Evolutionary conservation across 2,113 vertebrate species (phyloP), one percentile per base, ranked within the genome.

Genomic region (Corythoichthys intestinalis): DNA sequence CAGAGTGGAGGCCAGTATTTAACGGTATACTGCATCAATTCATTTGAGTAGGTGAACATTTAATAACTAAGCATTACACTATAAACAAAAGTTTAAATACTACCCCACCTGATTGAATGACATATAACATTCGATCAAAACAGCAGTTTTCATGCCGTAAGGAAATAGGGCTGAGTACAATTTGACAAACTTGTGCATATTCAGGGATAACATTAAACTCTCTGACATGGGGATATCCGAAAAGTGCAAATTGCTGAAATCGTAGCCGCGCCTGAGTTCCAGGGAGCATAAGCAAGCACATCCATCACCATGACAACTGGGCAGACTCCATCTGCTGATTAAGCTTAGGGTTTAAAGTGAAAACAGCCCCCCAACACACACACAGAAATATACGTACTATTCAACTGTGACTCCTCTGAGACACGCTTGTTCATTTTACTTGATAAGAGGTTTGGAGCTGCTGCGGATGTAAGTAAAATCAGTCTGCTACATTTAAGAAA

Each of bases 231-330:
- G 4, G 34, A 12, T 62, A 64, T 54, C 39, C 44, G 41, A 10
- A 14, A 71, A 62, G 39, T 48, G 39, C 28, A 28, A 48, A 64
- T 15, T 20, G 44, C 2, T 64, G 62, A 64, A 48, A 35, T 64
- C 20, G 7, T 64, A 14, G 11, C 13, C 20, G 20, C 20, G 20
- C 20, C 20, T 28, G 20, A 15, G 62, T 44, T 64, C 58, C 37
- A 47, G 61, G 34, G 61, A 4, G 11, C 62, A 35, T 48, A 48
- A 48, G 62, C 28, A 47, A 64, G 28, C 44, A 48, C n/a, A 64
- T 64, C 58, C 12, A 17, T 64, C 62, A 14, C 44, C 62, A 64
- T 64, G 62, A 64, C 62, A 64, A 64, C 62, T 64, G 61, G 46
- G 12, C 44, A 64, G 28, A 64, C 20, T 46, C n/a, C 4, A 63